A percentile compares a stretch with the other conserved stretches of the same genome.
phyloP scores from a whole-genome alignment of 2,888 invertebrate species.

The Sylvicola cinctus region DNA sequence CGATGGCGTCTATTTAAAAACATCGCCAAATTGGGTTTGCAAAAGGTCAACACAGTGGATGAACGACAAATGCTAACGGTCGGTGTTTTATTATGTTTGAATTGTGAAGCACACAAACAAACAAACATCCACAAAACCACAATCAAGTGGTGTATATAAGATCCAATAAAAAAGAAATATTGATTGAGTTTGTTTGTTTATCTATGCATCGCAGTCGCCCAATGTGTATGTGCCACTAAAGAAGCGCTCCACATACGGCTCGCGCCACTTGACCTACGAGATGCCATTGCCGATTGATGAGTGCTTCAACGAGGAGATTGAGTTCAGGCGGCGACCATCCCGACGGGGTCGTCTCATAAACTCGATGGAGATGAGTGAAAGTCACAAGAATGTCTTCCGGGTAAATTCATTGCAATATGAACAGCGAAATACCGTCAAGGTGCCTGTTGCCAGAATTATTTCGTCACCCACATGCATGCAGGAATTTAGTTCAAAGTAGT shows the following conservation, averaged over 20 bases:
- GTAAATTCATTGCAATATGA: conserved; percentile 21
- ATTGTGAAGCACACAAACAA: no score
- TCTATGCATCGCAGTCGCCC: no score
- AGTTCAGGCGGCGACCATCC: conserved; percentile 18
- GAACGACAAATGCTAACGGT: conserved; percentile 8
- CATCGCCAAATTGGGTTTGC: conserved; percentile 21
- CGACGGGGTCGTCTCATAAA: conserved; percentile 7
- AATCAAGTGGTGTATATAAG: no score
- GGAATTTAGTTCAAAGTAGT: conserved; percentile 3
- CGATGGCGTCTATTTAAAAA: conserved; percentile 27
- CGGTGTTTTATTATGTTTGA: no score
- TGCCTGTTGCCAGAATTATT: conserved; percentile 26
- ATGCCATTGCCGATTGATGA: conserved; percentile 37
- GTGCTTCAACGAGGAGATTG: conserved; percentile 29
- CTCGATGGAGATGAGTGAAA: conserved; percentile 4
- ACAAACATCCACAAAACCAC: no score
- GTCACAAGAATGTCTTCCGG: conserved; percentile 11
- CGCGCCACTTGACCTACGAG: conserved; percentile 37
- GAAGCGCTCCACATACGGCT: no score
- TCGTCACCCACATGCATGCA: conserved; percentile 27
- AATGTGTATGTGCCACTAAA: no score
- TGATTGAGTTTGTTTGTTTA: no score
- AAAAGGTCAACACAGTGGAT: conserved; percentile 9
- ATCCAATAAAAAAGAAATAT: no score
- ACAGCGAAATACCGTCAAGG: conserved; percentile 13